A percentile compares a stretch with the other conserved stretches of the same genome.
Conservation (phyloP, 37 sponge, comb jelly and placozoan species). For the Agelas oroides region DNA sequence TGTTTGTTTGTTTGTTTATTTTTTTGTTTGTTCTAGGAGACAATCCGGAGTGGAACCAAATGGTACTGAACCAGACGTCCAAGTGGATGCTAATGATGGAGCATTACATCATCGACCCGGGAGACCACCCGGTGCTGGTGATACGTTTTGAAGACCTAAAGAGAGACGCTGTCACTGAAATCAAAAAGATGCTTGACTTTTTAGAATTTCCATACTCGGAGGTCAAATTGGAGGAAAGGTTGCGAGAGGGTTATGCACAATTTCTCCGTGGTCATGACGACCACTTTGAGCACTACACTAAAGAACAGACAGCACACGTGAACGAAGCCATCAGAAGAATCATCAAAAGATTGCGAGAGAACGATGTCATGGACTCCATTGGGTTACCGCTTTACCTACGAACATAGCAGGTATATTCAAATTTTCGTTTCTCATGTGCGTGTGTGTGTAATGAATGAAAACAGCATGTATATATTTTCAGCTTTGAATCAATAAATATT, state of each 20-base stretch:
- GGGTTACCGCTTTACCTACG: no score
- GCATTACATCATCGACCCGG: not conserved
- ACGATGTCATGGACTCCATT: not conserved
- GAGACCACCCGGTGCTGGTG: constrained; percentile 21
- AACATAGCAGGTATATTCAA: no score
- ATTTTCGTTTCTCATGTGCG: no score
- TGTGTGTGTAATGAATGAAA: no score
- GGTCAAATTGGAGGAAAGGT: not conserved
- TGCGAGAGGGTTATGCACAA: not conserved
- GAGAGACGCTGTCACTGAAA: not conserved
- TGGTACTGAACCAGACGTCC: not conserved
- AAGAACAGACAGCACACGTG: constrained; percentile 23
- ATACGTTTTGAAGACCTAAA: constrained; percentile 50
- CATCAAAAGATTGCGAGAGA: not conserved
- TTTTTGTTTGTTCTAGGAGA: not conserved
- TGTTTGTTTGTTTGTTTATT: no score
- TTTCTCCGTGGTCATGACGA: not conserved
- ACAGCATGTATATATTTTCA: no score
- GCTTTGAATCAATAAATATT: no score
- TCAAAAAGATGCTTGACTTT: constrained; percentile 26
- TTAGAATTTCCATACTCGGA: constrained; percentile 22
- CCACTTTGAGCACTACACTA: constrained; percentile 44
- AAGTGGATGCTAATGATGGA: constrained; percentile 36
- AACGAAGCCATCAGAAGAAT: constrained; percentile 10
- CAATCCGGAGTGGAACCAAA: constrained; percentile 26